Percentiles rank a stretch among this genome's conserved stretches.
These are phyloP conservation scores for Dromiciops gliroides DNA, from an alignment of 2,113 vertebrate species.

Conservation along the genomic window DNA sequence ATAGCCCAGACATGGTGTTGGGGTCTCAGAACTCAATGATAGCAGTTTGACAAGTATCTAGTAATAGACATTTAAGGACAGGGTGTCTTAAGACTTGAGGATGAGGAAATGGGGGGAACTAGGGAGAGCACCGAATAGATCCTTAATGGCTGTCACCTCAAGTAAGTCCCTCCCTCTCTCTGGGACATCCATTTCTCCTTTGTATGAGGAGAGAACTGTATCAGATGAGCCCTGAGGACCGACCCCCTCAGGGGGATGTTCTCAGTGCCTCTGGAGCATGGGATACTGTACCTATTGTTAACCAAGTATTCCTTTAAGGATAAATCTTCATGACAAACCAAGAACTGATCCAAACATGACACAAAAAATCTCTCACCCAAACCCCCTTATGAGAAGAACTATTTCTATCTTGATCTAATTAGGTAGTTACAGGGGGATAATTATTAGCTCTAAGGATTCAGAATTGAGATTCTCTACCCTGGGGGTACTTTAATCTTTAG, in stretches of 20 bases:
- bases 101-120: too few species aligned
- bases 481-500: not conserved
- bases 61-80: not conserved
- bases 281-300: not conserved
- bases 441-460: not conserved
- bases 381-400: too few species aligned
- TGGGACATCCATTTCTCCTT: not conserved
- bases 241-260: not conserved
- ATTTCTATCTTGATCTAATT: not conserved
- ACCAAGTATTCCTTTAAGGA: not conserved
- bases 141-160: not conserved
- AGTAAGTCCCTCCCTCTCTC: not conserved
- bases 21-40: too few species aligned
- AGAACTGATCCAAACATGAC: not conserved
- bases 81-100: too few species aligned
- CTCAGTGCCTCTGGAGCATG: not conserved
- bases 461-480: not conserved
- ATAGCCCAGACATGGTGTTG: too few species aligned
- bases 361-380: not conserved
- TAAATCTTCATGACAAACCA: not conserved
- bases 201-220: not conserved
- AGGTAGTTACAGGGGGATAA: not conserved
- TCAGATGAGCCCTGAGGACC: not conserved
- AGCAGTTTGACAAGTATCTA: not conserved
- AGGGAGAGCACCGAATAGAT: too few species aligned